Evolutionary conservation across 2,113 vertebrate species (phyloP).

Genomic region (Pangasianodon gigas): DNA sequence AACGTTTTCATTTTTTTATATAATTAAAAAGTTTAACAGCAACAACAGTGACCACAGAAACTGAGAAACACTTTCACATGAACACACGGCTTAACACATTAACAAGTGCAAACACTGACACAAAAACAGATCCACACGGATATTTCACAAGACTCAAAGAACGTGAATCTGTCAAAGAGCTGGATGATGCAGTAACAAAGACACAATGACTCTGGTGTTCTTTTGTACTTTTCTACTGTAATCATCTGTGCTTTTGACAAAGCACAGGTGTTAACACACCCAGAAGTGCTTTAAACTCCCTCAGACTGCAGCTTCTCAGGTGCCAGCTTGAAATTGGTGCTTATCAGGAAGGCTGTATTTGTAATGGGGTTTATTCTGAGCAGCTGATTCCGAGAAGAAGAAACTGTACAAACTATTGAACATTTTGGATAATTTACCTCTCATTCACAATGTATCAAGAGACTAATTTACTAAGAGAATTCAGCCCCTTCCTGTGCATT

Average conservation of each 20-base stretch:
- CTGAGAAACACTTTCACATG: background rate
- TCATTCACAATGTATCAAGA: background rate
- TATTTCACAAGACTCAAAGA: background rate
- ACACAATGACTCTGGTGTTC: background rate
- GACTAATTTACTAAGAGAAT: background rate
- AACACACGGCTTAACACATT: background rate
- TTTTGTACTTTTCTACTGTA: background rate
- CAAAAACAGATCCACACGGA: background rate
- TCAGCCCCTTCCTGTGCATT: background rate
- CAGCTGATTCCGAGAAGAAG: background rate
- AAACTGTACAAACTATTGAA: background rate
- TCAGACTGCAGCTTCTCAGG: background rate
- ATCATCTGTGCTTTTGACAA: background rate
- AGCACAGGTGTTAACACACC: background rate
- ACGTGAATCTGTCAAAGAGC: conserved; percentile 1
- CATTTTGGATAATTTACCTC: background rate
- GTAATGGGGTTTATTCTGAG: background rate
- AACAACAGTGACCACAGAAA: background rate
- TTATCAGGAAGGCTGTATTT: background rate
- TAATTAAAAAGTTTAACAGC: background rate
- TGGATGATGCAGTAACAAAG: background rate
- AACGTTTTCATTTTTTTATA: conserved; percentile 29
- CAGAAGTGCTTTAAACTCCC: background rate
- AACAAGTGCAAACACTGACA: conserved; percentile 30
- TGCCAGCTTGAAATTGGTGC: background rate